Conservation (phyloP, 2,888 invertebrate genomes). For the Frankliniella intonsa region DNA sequence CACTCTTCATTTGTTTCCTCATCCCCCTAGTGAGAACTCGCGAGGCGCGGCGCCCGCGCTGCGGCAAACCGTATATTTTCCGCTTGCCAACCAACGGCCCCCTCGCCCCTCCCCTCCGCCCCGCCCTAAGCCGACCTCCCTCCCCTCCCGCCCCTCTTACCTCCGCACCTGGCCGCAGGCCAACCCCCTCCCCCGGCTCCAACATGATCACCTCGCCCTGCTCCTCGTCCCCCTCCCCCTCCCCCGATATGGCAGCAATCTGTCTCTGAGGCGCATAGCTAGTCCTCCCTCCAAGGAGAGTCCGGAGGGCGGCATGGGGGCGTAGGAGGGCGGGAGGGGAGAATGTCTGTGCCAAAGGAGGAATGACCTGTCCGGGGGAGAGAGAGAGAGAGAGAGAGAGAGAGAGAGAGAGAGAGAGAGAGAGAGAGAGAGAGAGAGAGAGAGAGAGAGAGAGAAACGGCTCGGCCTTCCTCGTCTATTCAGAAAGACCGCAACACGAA, state of each 20-base stretch:
- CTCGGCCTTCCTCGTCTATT: too few species aligned
- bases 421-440: neutral
- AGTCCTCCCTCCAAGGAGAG: too few species aligned
- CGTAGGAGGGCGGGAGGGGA: neutral
- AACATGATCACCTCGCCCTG: neutral
- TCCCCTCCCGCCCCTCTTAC: neutral
- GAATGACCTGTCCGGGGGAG: neutral
- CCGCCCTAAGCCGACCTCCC: neutral
- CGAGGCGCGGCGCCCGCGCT: neutral
- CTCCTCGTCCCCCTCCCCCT: neutral
- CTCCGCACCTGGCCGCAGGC: conserved; percentile 10
- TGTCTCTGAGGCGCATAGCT: neutral
- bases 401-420: neutral
- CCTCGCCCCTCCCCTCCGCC: neutral
- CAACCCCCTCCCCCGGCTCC: neutral
- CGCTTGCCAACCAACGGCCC: neutral
- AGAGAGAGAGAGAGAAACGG: neutral
- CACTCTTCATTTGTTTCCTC: neutral
- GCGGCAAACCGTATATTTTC: conserved; percentile 13
- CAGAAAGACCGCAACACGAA: too few species aligned
- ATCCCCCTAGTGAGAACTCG: neutral
- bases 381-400: neutral
- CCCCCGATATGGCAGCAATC: conserved; percentile 21
- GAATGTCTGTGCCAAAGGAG: neutral
- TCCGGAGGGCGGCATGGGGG: neutral